These are phyloP conservation scores for Xylota segnis DNA, from an alignment of 2,888 invertebrate genomes.

Conservation along the genomic window DNA sequence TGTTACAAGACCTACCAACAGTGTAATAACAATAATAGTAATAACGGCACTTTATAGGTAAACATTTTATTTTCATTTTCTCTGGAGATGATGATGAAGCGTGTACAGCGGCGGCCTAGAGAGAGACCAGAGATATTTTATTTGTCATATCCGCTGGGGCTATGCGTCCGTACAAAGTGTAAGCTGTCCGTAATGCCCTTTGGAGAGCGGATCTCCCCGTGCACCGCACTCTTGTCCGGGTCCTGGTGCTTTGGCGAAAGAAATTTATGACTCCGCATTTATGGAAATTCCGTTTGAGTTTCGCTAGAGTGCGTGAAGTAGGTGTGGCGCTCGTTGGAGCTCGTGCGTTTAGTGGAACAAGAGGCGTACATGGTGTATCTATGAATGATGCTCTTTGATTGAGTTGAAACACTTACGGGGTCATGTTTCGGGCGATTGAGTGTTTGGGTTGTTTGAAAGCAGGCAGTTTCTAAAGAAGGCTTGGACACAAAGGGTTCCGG, in stretches of 20 bases:
- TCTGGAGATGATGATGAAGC: background rate
- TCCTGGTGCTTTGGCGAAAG: conserved; percentile 16
- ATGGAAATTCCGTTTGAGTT: conserved; percentile 39
- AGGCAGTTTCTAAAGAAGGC: conserved; percentile 9
- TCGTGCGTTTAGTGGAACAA: conserved; percentile 53
- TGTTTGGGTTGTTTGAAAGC: conserved; percentile 23
- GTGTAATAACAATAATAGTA: conserved; percentile 51
- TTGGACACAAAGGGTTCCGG: background rate
- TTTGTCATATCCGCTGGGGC: conserved; percentile 27
- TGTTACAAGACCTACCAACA: conserved; percentile 25
- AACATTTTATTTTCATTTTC: conserved; percentile 48
- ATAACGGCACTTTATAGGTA: conserved; percentile 63
- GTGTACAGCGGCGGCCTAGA: background rate
- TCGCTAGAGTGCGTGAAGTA: conserved; percentile 51
- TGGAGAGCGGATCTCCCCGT: background rate
- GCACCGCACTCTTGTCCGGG: no score
- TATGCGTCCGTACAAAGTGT: background rate
- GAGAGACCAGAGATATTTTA: background rate
- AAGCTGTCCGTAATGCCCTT: conserved; percentile 11
- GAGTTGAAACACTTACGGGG: conserved; percentile 52
- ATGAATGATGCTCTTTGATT: conserved; percentile 59
- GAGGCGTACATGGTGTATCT: conserved; percentile 20
- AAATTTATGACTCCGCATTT: conserved; percentile 48
- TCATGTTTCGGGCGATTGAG: conserved; percentile 49
- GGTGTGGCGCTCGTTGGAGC: conserved; percentile 55